phyloP scores from a whole-genome alignment of 2,113 vertebrate species.

The Elachura formosa region DNA sequence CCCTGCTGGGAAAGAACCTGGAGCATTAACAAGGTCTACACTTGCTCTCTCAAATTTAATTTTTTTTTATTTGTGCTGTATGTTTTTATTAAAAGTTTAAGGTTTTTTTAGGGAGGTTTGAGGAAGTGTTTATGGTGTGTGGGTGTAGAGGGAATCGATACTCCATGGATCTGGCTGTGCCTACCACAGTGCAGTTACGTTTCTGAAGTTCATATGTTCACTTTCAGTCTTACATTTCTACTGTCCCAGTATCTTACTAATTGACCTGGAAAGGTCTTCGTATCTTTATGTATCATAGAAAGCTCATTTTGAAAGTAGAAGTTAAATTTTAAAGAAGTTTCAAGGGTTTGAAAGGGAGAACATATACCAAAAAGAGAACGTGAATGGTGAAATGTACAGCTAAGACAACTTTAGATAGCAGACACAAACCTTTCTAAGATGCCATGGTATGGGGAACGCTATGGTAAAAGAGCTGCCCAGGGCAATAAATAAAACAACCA shows the following conservation, averaged over 20 bases:
- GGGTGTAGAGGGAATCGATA: background rate
- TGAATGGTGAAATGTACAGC: background rate
- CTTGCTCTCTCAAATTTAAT: background rate
- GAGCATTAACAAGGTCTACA: background rate
- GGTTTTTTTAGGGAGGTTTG: background rate
- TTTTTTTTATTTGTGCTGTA: background rate
- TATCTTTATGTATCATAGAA: background rate
- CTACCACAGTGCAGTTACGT: background rate
- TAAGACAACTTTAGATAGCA: background rate
- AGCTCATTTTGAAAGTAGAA: background rate
- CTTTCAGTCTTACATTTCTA: background rate
- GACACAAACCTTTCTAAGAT: background rate
- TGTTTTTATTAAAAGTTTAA: background rate
- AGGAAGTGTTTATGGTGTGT: background rate
- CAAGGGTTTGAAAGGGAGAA: background rate
- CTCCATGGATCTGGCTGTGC: background rate
- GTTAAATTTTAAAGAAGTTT: background rate
- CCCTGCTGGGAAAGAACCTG: background rate
- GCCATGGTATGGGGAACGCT: background rate
- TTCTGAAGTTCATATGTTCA: background rate
- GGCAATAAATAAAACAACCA: background rate
- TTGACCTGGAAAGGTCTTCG: background rate
- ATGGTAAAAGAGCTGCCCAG: background rate
- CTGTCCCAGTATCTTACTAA: background rate
- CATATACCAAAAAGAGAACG: background rate